Conservation (phyloP, 37 sponge, comb jelly and placozoan species). For the Diacarnus erythraeanus region DNA sequence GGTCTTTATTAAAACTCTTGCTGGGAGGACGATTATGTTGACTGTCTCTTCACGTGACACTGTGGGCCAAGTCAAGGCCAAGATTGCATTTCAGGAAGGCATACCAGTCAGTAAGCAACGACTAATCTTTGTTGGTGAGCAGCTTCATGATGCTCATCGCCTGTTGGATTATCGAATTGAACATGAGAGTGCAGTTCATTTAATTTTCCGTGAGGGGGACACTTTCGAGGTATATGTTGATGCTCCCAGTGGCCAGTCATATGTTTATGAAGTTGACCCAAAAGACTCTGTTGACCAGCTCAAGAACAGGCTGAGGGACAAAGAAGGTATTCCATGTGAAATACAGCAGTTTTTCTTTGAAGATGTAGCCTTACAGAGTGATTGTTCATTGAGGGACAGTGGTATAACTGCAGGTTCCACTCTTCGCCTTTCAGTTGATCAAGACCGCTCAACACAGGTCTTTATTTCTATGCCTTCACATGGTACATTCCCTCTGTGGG, state of each 20-base stretch:
- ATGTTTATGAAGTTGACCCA: conserved; percentile 26
- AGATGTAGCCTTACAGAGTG: conserved; percentile 4
- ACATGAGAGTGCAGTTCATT: conserved; percentile 81
- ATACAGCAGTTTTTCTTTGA: conserved; percentile 10
- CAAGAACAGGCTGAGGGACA: conserved; percentile 10
- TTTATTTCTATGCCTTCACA: conserved; percentile 12
- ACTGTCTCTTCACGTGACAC: conserved; percentile 66
- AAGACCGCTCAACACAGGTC: conserved; percentile 26
- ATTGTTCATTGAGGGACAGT: conserved; percentile 12
- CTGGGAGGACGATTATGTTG: conserved; percentile 62
- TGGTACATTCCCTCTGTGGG: conserved; percentile 39
- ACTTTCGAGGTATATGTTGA: conserved; percentile 41
- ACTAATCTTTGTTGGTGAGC: conserved; percentile 60
- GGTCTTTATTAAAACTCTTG: conserved; percentile 71
- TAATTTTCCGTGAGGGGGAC: conserved; percentile 72
- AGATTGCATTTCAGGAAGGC: conserved; percentile 75
- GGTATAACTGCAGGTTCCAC: neutral
- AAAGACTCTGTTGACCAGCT: conserved; percentile 43
- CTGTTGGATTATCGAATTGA: conserved; percentile 76
- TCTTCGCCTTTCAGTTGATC: conserved; percentile 14
- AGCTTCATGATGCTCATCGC: conserved; percentile 61
- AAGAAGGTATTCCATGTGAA: conserved; percentile 22
- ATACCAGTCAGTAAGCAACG: conserved; percentile 67
- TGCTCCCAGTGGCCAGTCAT: conserved; percentile 1
- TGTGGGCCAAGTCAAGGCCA: conserved; percentile 64